Base-by-base conservation (phyloP, 2,113 vertebrate species). In the Xenus cinereus region DNA sequence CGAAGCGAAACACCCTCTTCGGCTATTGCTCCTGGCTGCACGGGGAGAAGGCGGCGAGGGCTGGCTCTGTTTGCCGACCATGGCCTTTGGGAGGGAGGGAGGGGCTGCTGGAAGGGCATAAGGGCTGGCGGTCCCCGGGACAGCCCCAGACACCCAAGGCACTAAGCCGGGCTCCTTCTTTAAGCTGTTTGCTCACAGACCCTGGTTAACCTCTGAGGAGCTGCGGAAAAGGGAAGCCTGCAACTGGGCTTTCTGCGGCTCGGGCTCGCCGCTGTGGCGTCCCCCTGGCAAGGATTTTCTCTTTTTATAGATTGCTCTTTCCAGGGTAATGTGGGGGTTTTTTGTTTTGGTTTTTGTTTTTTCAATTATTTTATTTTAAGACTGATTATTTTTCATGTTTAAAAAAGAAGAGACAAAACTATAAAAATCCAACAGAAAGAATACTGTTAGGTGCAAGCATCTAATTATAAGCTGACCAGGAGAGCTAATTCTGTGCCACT, bases 171-270 rank as follows among this genome's bases (percentile, higher is more conserved):
- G 91, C 66, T 97, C 88, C 68, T 87, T 84, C 91, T 89, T 92
- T 97, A 97, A 97, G 96, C 96, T 87, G 76, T 96, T 96, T 97
- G 73, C 93, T 80, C n/a, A 50, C 85, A 89, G 95, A 95, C 91
- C 97, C 95, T 76, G 95, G 69, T 82, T 97, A 96, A 97, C 95
- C 95, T 96, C 88, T 59, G 81, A 95, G 85, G 24, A 90, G 84
- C 86, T 95, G 89, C 1, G 72, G 95, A 23, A 80, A 89, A 93
- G 66, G 37, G 56, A 37, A 93, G 84, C 84, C 90, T 57, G 63
- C 59, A 41, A 7, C 37, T 0, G 15, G 59, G 77, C 66, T 71
- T 69, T 51, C 90, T 93, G 91, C 0, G 94, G 91, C 79, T 88
- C 72, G 60, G 66, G 62, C 74, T 93, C 3, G 2, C 64, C 22